Evolutionary conservation across 2,113 vertebrate species (phyloP).

Genomic region (Heterotis niloticus): DNA sequence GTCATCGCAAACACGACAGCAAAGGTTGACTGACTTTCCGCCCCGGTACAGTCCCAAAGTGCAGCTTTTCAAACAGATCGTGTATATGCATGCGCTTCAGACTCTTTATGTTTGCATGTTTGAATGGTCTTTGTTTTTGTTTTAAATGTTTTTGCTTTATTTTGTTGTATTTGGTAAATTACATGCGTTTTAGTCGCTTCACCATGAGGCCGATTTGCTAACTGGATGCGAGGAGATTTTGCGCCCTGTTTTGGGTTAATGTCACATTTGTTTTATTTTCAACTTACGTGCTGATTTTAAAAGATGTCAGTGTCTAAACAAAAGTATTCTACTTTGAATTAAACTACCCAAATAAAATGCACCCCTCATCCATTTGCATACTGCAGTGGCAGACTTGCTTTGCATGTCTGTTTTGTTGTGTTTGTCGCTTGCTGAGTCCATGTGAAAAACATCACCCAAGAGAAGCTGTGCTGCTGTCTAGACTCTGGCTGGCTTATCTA

Average conservation of each 20-base stretch:
- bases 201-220: neutral
- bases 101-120: too few species aligned
- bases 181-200: too few species aligned
- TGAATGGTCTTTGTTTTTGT: too few species aligned
- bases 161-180: too few species aligned
- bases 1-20: too few species aligned
- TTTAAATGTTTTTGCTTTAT: too few species aligned
- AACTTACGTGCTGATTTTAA: neutral
- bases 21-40: neutral
- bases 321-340: conserved; percentile 12
- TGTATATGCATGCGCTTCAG: too few species aligned
- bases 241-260: neutral
- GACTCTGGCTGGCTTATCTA: conserved; percentile 3
- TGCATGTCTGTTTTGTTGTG: conserved; percentile 6
- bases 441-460: neutral
- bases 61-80: neutral
- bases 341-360: conserved; percentile 1
- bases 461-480: neutral
- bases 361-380: conserved; percentile 19
- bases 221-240: neutral
- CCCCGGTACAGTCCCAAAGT: too few species aligned
- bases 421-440: neutral
- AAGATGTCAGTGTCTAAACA: neutral
- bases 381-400: too few species aligned
- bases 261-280: neutral